These are phyloP conservation scores for Colletes collaris DNA, from an alignment of 2,888 invertebrate genomes.

Conservation along the genomic window DNA sequence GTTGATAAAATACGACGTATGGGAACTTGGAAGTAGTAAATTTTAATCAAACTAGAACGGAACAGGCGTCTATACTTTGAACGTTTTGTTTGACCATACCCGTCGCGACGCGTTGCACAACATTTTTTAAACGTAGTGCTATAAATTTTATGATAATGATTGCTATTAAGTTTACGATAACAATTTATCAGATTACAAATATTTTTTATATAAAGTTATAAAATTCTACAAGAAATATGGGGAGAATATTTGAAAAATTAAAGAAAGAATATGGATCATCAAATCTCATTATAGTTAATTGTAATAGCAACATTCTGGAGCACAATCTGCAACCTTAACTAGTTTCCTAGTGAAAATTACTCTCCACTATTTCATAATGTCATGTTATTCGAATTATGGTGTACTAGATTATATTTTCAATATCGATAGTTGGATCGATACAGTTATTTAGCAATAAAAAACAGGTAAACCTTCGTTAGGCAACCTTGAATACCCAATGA, in stretches of 20 bases:
- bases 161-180: too few species aligned
- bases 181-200: too few species aligned
- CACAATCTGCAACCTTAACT: too few species aligned
- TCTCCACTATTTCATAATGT: background rate
- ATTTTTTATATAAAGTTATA: too few species aligned
- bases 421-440: constrained; percentile 21
- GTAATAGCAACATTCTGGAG: background rate
- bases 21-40: constrained; percentile 26
- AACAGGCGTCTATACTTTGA: background rate
- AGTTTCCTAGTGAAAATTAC: background rate
- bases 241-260: too few species aligned
- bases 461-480: constrained; percentile 22
- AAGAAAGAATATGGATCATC: too few species aligned
- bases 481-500: constrained; percentile 21
- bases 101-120: background rate
- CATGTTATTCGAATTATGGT: background rate
- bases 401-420: background rate
- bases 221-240: too few species aligned
- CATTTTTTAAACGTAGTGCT: background rate
- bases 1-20: constrained; percentile 32
- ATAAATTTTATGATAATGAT: background rate
- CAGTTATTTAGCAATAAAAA: constrained; percentile 17
- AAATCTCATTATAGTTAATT: background rate
- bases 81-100: background rate
- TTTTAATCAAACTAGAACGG: constrained; percentile 22